phyloP scores from a whole-genome alignment of 2,797 vertebrate genomes.

The Staurois parvus region DNA sequence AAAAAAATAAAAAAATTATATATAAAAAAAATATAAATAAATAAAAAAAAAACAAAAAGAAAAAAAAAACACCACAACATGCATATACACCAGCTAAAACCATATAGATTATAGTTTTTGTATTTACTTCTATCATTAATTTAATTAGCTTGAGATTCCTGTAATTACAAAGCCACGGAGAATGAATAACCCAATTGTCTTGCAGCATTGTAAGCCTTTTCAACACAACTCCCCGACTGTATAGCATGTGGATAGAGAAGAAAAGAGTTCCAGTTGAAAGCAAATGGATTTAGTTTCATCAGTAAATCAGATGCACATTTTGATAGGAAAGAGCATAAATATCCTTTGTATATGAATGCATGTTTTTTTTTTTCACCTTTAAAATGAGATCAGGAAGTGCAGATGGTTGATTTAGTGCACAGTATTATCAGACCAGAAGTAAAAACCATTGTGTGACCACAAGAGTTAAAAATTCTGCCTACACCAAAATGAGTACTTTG shows the following conservation, averaged over 20 bases:
- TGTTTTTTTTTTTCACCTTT: background rate
- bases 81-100: too few species aligned
- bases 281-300: background rate
- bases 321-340: background rate
- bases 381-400: slow-evolving; percentile 3
- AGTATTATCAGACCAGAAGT: background rate
- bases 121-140: background rate
- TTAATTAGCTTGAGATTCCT: slow-evolving; percentile 17
- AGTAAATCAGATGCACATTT: background rate
- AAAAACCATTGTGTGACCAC: background rate
- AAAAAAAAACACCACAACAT: too few species aligned
- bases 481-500: slow-evolving; percentile 56
- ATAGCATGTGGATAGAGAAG: background rate
- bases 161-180: slow-evolving; percentile 19
- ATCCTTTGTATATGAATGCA: background rate
- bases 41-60: too few species aligned
- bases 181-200: slow-evolving; percentile 16
- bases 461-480: slow-evolving; percentile 11
- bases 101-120: too few species aligned
- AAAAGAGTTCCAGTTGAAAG: background rate
- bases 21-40: too few species aligned
- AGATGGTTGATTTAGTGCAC: background rate
- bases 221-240: background rate
- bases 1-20: too few species aligned
- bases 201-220: background rate